Evolutionary conservation across 2,888 invertebrate genomes (phyloP), one percentile per base, ranked within the genome.

Genomic region (Pediacus dermestoides): DNA sequence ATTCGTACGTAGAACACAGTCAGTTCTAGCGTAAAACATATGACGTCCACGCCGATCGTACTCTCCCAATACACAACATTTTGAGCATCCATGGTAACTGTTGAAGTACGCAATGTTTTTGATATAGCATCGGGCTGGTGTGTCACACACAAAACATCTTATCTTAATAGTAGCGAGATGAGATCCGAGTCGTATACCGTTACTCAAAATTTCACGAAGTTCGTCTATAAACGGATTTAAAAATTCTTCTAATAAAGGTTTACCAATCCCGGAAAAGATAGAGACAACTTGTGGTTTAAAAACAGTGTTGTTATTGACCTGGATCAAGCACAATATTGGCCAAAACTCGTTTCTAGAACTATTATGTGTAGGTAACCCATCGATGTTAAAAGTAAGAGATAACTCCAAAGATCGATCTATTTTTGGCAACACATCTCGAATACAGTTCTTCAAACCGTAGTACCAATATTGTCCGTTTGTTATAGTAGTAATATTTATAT

Each of bases 161-260:
- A n/a, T n/a, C n/a, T n/a, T n/a, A n/a, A n/a, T n/a, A n/a, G n/a
- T n/a, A n/a, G n/a, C n/a, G n/a, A n/a, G n/a, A n/a, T n/a, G n/a
- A n/a, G n/a, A n/a, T n/a, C n/a, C n/a, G n/a, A n/a, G n/a, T n/a
- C n/a, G n/a, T n/a, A n/a, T n/a, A 13, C 44, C 48, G 27, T 45
- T 30, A 22, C 12, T 10, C n/a, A 48, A 16, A 15, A 48, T 3
- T 30, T 23, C 34, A 37, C 30, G 45, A 18, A 34, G 21, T 41
- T 50, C 48, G 15, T 48, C 34, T 16, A 45, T 42, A 44, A 50
- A 50, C 14, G n/a, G n/a, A n/a, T 30, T 37, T 30, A 16, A 9
- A 16, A 45, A 21, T 26, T 35, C 42, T 14, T 21, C 37, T 23
- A 14, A 28, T 15, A 42, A 13, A 30, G 47, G 49, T 39, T 49